Evolutionary conservation across 2,113 vertebrate genomes (phyloP), one percentile per base, ranked within the genome.

Genomic region (Tragelaphus strepsiceros): DNA sequence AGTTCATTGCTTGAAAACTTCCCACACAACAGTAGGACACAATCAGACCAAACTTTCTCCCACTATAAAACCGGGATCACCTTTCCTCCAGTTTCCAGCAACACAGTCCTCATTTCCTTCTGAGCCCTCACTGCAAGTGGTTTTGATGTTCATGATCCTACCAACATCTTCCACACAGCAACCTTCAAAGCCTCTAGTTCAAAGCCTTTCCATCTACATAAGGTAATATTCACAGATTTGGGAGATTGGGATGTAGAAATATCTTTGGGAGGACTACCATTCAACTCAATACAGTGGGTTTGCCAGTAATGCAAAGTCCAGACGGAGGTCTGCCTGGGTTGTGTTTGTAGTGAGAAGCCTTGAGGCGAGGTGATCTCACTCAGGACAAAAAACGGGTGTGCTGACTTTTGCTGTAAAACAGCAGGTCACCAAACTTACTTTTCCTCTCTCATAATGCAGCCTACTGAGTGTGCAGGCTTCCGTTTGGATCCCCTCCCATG

Each of bases 401-500:
- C 22, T 17, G 49, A 56, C 32, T n/a, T 15, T 56, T 56, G 19
- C 26, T n/a, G 3, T 59, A 46, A 94, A 87, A 58, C 1, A 51
- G 14, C 53, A 46, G 30, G 51, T 64, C 21, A 71, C 28, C 80
- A 71, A n/a, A 7, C 26, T 64, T 49, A 28, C n/a, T 81, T 12
- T 10, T 46, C 13, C n/a, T 71, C 30, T 58, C 61, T 89, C 62
- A 4, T 26, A 43, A 30, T 8, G 10, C n/a, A 82, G 7, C 5
- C 26, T 28, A 0, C 3, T 32, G 30, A 54, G 17, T 5, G 5
- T 14, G 32, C 26, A 53, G 21, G 14, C 35, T 16, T 88, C 78
- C 4, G 5, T 6, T 4, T 17, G 2, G 14, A 16, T 3, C 24
- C 30, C 21, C 53, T 64, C 49, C 19, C 4, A 2, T 2, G 49